Conservation (phyloP, 1,140 invertebrate species). For the Drosophila ercepeae region DNA sequence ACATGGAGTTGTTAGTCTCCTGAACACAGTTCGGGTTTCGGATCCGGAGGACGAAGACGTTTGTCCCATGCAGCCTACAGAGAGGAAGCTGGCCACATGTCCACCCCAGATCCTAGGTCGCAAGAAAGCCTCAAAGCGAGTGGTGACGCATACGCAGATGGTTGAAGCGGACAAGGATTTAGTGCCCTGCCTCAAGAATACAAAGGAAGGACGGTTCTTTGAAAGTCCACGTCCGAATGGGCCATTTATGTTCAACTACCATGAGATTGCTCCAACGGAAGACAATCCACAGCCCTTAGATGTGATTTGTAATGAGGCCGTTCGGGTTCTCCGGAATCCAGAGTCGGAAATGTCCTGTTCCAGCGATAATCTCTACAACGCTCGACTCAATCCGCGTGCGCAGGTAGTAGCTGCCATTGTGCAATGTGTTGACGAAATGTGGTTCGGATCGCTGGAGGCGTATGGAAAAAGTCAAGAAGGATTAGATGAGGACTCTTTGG, state of each 20-base stretch:
- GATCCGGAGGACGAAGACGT: conserved; percentile 8
- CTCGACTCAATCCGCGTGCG: background rate
- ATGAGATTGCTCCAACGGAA: conserved; percentile 13
- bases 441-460: conserved; percentile 15
- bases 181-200: background rate
- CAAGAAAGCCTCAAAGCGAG: background rate
- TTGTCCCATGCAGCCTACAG: background rate
- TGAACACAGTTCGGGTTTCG: conserved; percentile 4
- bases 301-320: conserved; percentile 14
- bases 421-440: conserved; percentile 27
- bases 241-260: conserved; percentile 31
- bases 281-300: background rate
- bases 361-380: conserved; percentile 4
- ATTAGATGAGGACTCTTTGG: background rate
- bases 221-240: background rate
- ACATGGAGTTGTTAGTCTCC: background rate
- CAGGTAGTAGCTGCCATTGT: conserved; percentile 37
- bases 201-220: conserved; percentile 7
- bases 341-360: background rate
- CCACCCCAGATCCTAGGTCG: background rate
- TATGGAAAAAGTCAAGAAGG: background rate
- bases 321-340: conserved; percentile 1
- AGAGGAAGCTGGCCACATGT: conserved; percentile 1
- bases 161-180: background rate
- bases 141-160: background rate